These are phyloP conservation scores for Lochmaea capreae DNA, from an alignment of 2,888 invertebrate species.

Conservation along the genomic window DNA sequence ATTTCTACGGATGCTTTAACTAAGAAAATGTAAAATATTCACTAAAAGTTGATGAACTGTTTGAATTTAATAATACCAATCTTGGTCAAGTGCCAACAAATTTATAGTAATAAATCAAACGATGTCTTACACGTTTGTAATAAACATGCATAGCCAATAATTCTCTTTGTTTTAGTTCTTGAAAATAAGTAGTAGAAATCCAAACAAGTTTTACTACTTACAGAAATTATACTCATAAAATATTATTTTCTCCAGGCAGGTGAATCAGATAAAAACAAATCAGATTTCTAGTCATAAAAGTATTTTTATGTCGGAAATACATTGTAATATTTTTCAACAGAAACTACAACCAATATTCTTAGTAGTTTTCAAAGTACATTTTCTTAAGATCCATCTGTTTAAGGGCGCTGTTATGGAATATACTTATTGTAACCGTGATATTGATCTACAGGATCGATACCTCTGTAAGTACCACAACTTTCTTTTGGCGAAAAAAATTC, in stretches of 20 bases:
- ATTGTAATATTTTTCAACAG: slow-evolving; percentile 1
- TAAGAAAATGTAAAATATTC: too few relatives aligned
- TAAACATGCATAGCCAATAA: background rate
- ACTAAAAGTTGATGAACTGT: too few relatives aligned
- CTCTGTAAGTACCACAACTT: too few relatives aligned
- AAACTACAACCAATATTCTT: background rate
- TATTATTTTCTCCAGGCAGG: background rate
- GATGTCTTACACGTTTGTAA: background rate
- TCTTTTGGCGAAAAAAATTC: background rate
- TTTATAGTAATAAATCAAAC: background rate
- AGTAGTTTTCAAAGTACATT: background rate
- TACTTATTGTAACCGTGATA: too few relatives aligned
- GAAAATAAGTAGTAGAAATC: background rate
- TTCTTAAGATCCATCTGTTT: background rate
- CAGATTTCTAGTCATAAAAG: background rate
- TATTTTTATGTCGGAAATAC: background rate
- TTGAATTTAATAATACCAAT: too few relatives aligned
- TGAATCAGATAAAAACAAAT: background rate
- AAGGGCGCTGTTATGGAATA: too few relatives aligned
- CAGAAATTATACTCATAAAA: slow-evolving; percentile 1
- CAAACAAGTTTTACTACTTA: background rate
- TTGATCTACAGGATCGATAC: too few relatives aligned
- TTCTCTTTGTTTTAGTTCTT: background rate
- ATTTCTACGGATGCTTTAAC: too few relatives aligned
- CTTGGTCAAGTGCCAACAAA: too few relatives aligned